phyloP scores from a whole-genome alignment of 2,797 vertebrate genomes.

The Poeciliopsis turneri region DNA sequence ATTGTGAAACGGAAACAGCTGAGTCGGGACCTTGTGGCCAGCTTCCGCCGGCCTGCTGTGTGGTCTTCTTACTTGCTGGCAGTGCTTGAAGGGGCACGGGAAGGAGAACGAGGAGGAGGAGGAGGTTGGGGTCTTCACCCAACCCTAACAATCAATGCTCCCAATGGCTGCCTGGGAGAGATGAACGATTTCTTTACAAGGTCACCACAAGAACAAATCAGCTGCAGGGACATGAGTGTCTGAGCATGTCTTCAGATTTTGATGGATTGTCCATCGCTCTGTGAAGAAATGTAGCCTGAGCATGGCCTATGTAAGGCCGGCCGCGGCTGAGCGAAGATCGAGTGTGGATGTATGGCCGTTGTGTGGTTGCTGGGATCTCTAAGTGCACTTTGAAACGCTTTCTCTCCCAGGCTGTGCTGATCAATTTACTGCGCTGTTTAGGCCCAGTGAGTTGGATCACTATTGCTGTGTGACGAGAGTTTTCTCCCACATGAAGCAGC shows the following conservation, averaged over 20 bases:
- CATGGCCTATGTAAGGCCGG: slow-evolving; percentile 12
- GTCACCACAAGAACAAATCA: slow-evolving; percentile 38
- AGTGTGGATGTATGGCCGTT: slow-evolving; percentile 24
- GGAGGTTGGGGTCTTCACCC: background rate
- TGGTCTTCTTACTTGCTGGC: slow-evolving; percentile 39
- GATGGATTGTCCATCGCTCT: slow-evolving; percentile 3
- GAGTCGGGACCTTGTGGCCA: slow-evolving; percentile 24
- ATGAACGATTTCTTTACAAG: slow-evolving; percentile 27
- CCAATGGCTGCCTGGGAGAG: slow-evolving; percentile 1
- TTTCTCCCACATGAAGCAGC: slow-evolving; percentile 41
- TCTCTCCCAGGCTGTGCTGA: slow-evolving; percentile 25
- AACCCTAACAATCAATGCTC: background rate
- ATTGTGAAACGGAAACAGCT: slow-evolving; percentile 44
- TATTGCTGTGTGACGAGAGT: slow-evolving; percentile 18
- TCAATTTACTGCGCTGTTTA: slow-evolving; percentile 26
- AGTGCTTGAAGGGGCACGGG: slow-evolving; percentile 5
- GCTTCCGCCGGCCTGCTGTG: slow-evolving; percentile 45
- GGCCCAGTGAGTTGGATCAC: slow-evolving; percentile 25
- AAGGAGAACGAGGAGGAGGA: background rate
- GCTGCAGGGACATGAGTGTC: slow-evolving; percentile 11
- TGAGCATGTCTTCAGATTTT: slow-evolving; percentile 13
- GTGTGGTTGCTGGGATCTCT: slow-evolving; percentile 12
- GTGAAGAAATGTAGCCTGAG: slow-evolving; percentile 1
- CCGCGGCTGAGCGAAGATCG: slow-evolving; percentile 50
- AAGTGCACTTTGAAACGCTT: slow-evolving; percentile 31